Evolutionary conservation across 2,888 invertebrate species (phyloP), one percentile per base, ranked within the genome.

Genomic region (Mongoloraphidia duomilia): DNA sequence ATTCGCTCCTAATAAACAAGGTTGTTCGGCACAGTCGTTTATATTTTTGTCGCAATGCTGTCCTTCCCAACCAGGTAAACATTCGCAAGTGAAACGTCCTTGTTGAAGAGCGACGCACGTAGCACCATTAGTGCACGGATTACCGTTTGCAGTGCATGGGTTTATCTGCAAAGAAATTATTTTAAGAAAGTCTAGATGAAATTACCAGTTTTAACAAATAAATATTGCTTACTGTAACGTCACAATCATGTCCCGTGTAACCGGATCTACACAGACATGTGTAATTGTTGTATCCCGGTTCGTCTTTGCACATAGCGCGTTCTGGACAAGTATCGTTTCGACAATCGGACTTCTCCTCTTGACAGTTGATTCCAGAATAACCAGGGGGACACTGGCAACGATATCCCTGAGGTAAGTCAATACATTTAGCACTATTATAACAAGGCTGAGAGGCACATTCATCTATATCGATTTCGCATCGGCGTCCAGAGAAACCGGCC

Each of bases 51-150:
- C 92, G 65, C 98, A 98, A 52, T 85, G 83, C 58, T 90, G 86
- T 51, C 98, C 98, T 65, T 93, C 92, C 96, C 97, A 98, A 39
- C 98, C 98, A 14, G 92, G 85, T 47, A 89, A 72, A 65, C 98
- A 98, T 65, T 93, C 90, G 64, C 98, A 98, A 65, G 88, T 86
- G 67, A 85, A 95, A 56, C 93, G 75, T 10, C 93, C 93, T 73
- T 91, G 92, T 65, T 89, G 89, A 50, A 92, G 75, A 41, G 90
- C 91, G 54, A 87, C 76, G 61, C 95, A 95, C 39, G 82, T 81
- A 5, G 89, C 94, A 5, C 90, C 90, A 61, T 95, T 93, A 44
- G 80, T 80, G 65, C 95, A 95, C 9, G 93, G 92, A 61, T 90
- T 92, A 49, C 89, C 89, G 61, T 84, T 87, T 1, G 86, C 84